Conservation (phyloP, 2,797 vertebrate genomes). For the Crenichthys baileyi region DNA sequence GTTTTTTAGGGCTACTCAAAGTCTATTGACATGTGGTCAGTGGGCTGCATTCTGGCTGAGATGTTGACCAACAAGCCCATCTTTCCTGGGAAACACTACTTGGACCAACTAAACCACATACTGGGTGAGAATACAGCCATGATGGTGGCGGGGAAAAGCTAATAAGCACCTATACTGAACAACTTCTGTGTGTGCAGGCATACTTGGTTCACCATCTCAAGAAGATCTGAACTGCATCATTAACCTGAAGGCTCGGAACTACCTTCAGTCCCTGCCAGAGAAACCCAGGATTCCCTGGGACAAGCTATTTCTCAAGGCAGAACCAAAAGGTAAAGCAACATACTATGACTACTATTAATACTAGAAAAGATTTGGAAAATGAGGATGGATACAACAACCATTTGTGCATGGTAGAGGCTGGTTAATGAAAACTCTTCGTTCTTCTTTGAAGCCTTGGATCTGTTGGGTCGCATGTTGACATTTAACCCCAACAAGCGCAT, state of each 20-base stretch:
- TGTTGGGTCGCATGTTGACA: slow-evolving; percentile 90
- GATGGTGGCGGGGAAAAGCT: too few species aligned
- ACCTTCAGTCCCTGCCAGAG: slow-evolving; percentile 88
- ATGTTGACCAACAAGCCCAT: slow-evolving; percentile 92
- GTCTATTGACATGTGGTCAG: slow-evolving; percentile 96
- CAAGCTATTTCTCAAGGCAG: slow-evolving; percentile 83
- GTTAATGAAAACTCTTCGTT: not conserved
- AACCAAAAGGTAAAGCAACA: slow-evolving; percentile 82
- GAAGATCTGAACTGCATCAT: slow-evolving; percentile 92
- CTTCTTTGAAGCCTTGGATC: slow-evolving; percentile 81
- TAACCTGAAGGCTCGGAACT: slow-evolving; percentile 91
- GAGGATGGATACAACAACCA: not conserved
- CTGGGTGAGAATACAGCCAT: slow-evolving; percentile 77
- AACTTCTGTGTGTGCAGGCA: slow-evolving; percentile 71
- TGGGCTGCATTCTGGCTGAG: slow-evolving; percentile 93
- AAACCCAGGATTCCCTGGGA: slow-evolving; percentile 88
- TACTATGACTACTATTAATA: not conserved
- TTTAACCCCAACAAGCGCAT: slow-evolving; percentile 93
- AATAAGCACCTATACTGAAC: not conserved
- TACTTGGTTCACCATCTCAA: slow-evolving; percentile 89
- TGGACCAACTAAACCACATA: slow-evolving; percentile 94
- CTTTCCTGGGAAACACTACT: slow-evolving; percentile 92
- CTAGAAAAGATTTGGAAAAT: not conserved
- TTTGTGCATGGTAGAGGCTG: not conserved
- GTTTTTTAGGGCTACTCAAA: slow-evolving; percentile 89